phyloP scores from a whole-genome alignment of 37 sponge, comb jelly and placozoan species.

The Eunapius fragilis region DNA sequence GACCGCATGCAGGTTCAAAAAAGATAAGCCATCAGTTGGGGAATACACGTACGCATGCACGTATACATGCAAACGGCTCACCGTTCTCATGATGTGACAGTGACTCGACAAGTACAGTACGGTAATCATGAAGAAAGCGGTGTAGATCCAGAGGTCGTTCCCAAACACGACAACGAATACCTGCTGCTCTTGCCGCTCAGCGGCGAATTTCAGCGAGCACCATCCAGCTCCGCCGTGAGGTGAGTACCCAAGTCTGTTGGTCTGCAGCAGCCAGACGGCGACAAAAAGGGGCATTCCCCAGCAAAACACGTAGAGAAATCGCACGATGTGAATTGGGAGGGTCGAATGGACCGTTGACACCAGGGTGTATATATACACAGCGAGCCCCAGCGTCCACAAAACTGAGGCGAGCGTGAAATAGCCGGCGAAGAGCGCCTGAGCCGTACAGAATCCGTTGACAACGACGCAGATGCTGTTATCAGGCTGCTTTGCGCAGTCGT shows the following conservation, averaged over 20 bases:
- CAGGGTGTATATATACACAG: slow-evolving; percentile 40
- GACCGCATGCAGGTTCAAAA: too few relatives aligned
- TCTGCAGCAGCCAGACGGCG: slow-evolving; percentile 41
- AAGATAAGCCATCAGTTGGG: too few relatives aligned
- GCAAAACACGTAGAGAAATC: slow-evolving; percentile 28
- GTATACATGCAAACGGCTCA: slow-evolving; percentile 10
- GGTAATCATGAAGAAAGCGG: slow-evolving; percentile 59
- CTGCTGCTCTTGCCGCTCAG: neutral
- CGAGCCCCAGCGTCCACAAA: slow-evolving; percentile 34
- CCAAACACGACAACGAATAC: slow-evolving; percentile 44
- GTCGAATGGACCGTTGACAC: slow-evolving; percentile 19
- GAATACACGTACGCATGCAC: too few relatives aligned
- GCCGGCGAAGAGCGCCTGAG: slow-evolving; percentile 9
- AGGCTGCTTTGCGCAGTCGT: neutral
- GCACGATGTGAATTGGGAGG: slow-evolving; percentile 7
- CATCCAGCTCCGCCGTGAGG: slow-evolving; percentile 67
- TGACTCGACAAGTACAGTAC: slow-evolving; percentile 57
- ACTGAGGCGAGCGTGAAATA: slow-evolving; percentile 35
- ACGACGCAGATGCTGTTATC: neutral
- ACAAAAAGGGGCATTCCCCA: slow-evolving; percentile 64
- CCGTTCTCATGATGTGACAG: slow-evolving; percentile 42
- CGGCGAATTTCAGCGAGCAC: slow-evolving; percentile 64
- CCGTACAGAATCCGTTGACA: neutral
- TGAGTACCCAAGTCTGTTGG: slow-evolving; percentile 48
- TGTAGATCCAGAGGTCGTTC: slow-evolving; percentile 76